Percentiles rank a stretch among this genome's conserved stretches.
Conservation (phyloP, 2,113 vertebrate species). For the Polyodon spathula region DNA sequence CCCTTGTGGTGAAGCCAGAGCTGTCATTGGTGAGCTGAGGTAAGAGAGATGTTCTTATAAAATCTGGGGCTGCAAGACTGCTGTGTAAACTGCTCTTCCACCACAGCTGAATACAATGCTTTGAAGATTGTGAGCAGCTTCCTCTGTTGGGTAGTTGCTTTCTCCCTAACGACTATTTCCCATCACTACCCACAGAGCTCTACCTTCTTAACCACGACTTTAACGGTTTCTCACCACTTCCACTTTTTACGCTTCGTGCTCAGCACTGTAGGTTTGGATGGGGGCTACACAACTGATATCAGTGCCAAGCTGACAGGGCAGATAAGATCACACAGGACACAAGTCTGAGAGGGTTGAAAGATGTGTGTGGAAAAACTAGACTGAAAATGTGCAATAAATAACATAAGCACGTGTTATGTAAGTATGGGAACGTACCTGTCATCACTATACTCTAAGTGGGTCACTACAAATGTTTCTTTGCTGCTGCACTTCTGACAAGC, state of each 20-base stretch:
- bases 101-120: constrained; percentile 60
- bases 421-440: background rate
- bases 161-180: constrained; percentile 81
- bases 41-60: background rate
- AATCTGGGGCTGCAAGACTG: constrained; percentile 2
- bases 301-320: constrained; percentile 43
- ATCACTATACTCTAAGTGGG: background rate
- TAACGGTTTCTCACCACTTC: constrained; percentile 90
- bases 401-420: constrained; percentile 18
- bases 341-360: constrained; percentile 31
- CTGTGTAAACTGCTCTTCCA: constrained; percentile 34
- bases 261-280: constrained; percentile 23
- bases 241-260: constrained; percentile 51
- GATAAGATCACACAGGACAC: constrained; percentile 65
- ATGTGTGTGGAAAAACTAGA: constrained; percentile 21
- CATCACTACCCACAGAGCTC: constrained; percentile 77
- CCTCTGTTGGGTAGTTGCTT: constrained; percentile 60
- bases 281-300: constrained; percentile 36
- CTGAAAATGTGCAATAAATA: constrained; percentile 16
- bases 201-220: constrained; percentile 75
- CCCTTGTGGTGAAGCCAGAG: background rate
- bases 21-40: background rate
- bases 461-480: background rate
- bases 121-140: constrained; percentile 58
- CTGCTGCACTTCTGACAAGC: background rate